Conservation (phyloP, 2,113 vertebrate genomes). For the Pygoscelis antarcticus region DNA sequence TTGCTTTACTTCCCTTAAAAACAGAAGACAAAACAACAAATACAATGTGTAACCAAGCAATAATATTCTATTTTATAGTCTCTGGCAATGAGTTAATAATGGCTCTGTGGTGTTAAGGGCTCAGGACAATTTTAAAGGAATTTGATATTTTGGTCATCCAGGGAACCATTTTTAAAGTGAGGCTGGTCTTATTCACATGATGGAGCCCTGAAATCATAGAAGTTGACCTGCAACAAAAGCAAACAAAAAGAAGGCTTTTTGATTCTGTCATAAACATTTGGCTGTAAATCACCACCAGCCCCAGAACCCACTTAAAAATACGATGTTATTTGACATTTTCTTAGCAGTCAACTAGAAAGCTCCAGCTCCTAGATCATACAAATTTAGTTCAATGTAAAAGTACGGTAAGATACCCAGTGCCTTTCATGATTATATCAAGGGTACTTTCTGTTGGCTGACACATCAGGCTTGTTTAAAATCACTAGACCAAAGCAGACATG, state of each 20-base stretch:
- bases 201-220: constrained; percentile 3
- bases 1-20: constrained; percentile 6
- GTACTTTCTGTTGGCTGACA: constrained; percentile 54
- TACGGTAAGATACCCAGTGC: neutral
- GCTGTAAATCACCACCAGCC: neutral
- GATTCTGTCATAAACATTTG: constrained; percentile 4
- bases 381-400: neutral
- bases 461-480: constrained; percentile 55
- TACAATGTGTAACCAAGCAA: constrained; percentile 1
- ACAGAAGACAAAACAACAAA: constrained; percentile 3
- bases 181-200: neutral
- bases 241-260: neutral
- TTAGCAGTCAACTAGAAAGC: constrained; percentile 9
- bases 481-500: constrained; percentile 12
- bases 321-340: constrained; percentile 43
- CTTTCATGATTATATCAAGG: constrained; percentile 33
- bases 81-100: constrained; percentile 51
- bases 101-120: constrained; percentile 18
- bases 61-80: constrained; percentile 29
- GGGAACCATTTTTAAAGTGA: constrained; percentile 34
- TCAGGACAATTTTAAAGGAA: constrained; percentile 56
- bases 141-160: constrained; percentile 41
- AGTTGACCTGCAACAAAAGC: constrained; percentile 1
- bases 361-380: neutral
- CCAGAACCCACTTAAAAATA: neutral